Base-by-base conservation (phyloP, 2,797 vertebrate species). In the Cyclura pinguis region DNA sequence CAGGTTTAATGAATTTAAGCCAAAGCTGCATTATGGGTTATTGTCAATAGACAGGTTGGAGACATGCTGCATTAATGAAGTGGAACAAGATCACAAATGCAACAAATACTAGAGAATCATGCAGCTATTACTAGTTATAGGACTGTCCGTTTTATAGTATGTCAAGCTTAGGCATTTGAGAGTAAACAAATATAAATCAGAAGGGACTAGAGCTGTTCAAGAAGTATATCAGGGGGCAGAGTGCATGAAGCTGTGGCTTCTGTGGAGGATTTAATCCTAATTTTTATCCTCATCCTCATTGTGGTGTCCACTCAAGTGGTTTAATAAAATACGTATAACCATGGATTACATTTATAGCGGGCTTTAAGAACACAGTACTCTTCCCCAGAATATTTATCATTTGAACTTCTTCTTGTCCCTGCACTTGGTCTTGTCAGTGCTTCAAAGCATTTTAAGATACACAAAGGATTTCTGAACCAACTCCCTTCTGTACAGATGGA, bases 1-100 rank as follows among this genome's bases (percentile, higher is more conserved):
- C 88, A 88, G 88, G 90, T 96, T 96, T 96, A 96, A 96, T 90
- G 94, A 94, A 88, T 94, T 88, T 93, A 94, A 96, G 94, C 88
- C 72, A 92, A 95, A 96, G 96, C 95, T 89, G 64, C 92, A 95
- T 96, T 95, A 95, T 93, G 94, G 83, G 93, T 94, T 96, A 87
- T 95, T 96, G 96, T 95, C 89, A 80, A 85, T 94, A 92, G 69
- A 94, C 83, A 10, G 90, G 86, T 84, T 94, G 91, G 91, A 96
- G 93, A 88, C 47, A 91, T 84, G 93, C 92, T 35, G 32, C 89
- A 86, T 91, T 95, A 97, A 93, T 92, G 85, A 14, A 16, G 92
- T 91, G 88, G 89, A 94, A 91, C 57, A 91, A 93, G 92, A 89
- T 69, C 32, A 69, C 29, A 69, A 69, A 69, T 32, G 67, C 67